Percentiles rank a stretch among this genome's conserved stretches.
Evolutionary conservation across 1,140 invertebrate species (phyloP).

Genomic region (Lepidurus arcticus): DNA sequence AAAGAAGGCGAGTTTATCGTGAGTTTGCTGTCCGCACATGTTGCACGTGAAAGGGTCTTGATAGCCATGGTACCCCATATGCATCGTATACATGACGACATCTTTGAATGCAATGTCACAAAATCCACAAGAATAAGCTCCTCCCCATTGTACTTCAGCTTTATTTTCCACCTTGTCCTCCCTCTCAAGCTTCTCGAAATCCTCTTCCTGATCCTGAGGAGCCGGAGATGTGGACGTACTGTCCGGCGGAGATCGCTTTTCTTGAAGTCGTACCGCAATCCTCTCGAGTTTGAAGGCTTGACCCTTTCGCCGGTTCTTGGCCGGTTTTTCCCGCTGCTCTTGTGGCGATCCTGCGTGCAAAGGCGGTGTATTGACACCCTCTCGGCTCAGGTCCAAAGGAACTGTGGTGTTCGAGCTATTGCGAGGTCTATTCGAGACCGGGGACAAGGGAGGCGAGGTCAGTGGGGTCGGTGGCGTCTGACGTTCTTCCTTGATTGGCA

Average conservation of each 20-base stretch:
- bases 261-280: conserved; percentile 47
- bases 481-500: conserved; percentile 36
- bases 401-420: conserved; percentile 34
- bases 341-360: conserved; percentile 23
- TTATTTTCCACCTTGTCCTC: conserved; percentile 35
- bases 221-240: conserved; percentile 33
- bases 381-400: conserved; percentile 35
- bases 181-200: conserved; percentile 34
- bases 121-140: conserved; percentile 65
- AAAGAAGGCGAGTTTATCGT: conserved; percentile 81
- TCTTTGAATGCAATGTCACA: conserved; percentile 90
- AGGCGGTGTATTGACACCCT: conserved; percentile 34
- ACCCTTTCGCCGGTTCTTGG: conserved; percentile 68
- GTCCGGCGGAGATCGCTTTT: conserved; percentile 30
- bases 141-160: conserved; percentile 34
- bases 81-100: conserved; percentile 83
- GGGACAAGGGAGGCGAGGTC: conserved; percentile 29
- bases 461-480: conserved; percentile 33
- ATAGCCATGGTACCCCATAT: conserved; percentile 92
- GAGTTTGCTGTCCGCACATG: conserved; percentile 77
- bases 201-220: conserved; percentile 33
- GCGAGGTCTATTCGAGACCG: background rate
- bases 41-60: conserved; percentile 89
- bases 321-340: conserved; percentile 36
- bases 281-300: conserved; percentile 68